These are phyloP conservation scores for Chymomyza fuscimana DNA, from an alignment of 2,888 invertebrate genomes.

Conservation along the genomic window DNA sequence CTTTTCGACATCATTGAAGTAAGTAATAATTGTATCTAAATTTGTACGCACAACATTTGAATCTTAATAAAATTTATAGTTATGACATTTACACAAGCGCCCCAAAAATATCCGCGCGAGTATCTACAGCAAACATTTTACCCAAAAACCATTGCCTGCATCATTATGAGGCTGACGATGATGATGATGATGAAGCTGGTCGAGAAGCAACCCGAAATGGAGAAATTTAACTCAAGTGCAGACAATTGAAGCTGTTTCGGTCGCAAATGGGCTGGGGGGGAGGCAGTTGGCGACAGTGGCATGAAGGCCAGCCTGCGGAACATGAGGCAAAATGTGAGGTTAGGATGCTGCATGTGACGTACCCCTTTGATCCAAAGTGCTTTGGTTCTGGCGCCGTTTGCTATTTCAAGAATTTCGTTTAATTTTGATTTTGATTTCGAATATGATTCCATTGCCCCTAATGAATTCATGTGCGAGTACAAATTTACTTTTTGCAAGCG, in stretches of 20 bases:
- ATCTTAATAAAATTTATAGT: constrained; percentile 72
- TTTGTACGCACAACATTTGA: constrained; percentile 65
- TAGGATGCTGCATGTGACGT: constrained; percentile 21
- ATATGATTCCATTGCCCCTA: constrained; percentile 12
- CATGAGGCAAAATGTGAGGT: constrained; percentile 7
- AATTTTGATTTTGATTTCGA: constrained; percentile 41
- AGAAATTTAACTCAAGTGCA: constrained; percentile 75
- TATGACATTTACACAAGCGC: constrained; percentile 57
- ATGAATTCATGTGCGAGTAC: background rate
- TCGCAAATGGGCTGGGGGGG: constrained; percentile 26
- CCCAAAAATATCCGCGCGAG: constrained; percentile 31
- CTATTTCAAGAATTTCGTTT: constrained; percentile 16
- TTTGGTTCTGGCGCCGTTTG: constrained; percentile 24
- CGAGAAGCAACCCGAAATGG: constrained; percentile 24
- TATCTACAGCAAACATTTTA: constrained; percentile 58
- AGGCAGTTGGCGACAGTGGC: constrained; percentile 13
- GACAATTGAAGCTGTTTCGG: constrained; percentile 65
- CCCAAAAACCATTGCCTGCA: constrained; percentile 39
- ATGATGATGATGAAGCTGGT: constrained; percentile 19
- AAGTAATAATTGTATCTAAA: constrained; percentile 65
- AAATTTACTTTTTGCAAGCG: constrained; percentile 48
- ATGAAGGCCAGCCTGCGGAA: background rate
- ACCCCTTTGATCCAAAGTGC: constrained; percentile 55
- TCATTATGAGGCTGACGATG: background rate
- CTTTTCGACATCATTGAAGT: constrained; percentile 40